Evolutionary conservation across 2,888 invertebrate species (phyloP).

Genomic region (Trisateles emortualis): DNA sequence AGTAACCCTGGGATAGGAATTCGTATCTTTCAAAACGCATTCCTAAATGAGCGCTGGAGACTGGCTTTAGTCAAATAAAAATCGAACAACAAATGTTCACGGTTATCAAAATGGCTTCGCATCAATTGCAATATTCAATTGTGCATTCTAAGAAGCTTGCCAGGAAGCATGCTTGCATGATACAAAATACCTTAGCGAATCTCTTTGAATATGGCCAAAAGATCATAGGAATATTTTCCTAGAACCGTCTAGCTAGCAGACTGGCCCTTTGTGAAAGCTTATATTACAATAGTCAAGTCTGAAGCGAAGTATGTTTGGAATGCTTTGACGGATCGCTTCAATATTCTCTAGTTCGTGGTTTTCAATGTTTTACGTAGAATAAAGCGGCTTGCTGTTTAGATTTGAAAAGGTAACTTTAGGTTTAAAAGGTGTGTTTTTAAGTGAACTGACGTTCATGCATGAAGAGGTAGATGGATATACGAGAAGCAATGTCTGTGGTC

Average conservation of each 20-base stretch:
- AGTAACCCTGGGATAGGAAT: no score
- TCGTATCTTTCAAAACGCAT: no score
- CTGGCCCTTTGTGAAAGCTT: constrained; percentile 27
- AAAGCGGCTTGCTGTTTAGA: constrained; percentile 5
- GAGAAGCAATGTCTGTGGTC: no score
- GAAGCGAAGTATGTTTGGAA: constrained; percentile 16
- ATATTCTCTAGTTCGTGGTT: constrained; percentile 7
- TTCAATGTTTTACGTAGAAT: constrained; percentile 8
- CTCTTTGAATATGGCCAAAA: constrained; percentile 30
- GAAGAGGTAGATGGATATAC: no score
- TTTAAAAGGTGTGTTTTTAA: no score
- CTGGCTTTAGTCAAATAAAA: no score
- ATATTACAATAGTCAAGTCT: constrained; percentile 21
- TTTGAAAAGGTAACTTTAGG: not conserved
- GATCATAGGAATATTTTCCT: constrained; percentile 41
- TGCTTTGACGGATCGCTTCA: constrained; percentile 25
- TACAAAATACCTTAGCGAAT: constrained; percentile 41
- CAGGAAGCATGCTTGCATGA: constrained; percentile 44
- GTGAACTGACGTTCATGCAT: no score
- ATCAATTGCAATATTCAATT: constrained; percentile 32
- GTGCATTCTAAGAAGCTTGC: constrained; percentile 38
- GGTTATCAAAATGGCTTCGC: constrained; percentile 15
- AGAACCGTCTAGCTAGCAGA: constrained; percentile 27
- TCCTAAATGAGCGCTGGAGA: no score
- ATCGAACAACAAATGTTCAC: no score